Percentiles rank a stretch among this genome's conserved stretches.
These are phyloP conservation scores for Kryptolebias marmoratus DNA, from an alignment of 2,113 vertebrate species.

Conservation along the genomic window DNA sequence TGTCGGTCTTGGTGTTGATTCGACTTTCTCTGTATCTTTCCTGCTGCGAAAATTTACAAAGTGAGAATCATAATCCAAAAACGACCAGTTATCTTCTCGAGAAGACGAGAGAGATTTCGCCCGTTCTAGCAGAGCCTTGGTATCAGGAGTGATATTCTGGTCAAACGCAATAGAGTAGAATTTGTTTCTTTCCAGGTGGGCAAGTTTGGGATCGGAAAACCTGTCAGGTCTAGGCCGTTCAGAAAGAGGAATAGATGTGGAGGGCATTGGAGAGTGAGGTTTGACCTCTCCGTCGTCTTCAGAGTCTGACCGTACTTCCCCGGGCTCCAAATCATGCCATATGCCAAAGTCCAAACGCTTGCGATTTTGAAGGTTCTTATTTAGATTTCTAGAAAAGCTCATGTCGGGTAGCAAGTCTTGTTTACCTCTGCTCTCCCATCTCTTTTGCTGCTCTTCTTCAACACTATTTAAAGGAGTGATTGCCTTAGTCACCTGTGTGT, in stretches of 20 bases:
- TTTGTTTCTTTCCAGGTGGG: slow-evolving; percentile 92
- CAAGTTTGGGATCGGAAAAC: slow-evolving; percentile 89
- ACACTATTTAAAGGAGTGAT: slow-evolving; percentile 82
- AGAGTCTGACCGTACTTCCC: slow-evolving; percentile 94
- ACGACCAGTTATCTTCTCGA: slow-evolving; percentile 98
- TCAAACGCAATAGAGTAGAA: slow-evolving; percentile 96
- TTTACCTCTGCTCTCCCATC: slow-evolving; percentile 90
- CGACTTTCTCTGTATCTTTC: slow-evolving; percentile 97
- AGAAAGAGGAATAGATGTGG: slow-evolving; percentile 88
- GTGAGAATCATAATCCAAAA: slow-evolving; percentile 93
- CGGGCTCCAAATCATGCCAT: slow-evolving; percentile 93
- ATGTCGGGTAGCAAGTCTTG: slow-evolving; percentile 87
- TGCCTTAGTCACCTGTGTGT: slow-evolving; percentile 87
- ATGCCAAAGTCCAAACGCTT: slow-evolving; percentile 84
- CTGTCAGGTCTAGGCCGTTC: slow-evolving; percentile 91
- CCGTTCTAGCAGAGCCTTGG: slow-evolving; percentile 95
- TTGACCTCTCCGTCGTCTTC: slow-evolving; percentile 93
- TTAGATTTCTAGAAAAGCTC: slow-evolving; percentile 85
- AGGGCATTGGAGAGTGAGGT: slow-evolving; percentile 87
- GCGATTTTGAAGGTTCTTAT: slow-evolving; percentile 89
- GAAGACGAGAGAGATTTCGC: slow-evolving; percentile 97
- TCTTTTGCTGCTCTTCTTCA: slow-evolving; percentile 88
- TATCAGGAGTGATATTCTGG: slow-evolving; percentile 97
- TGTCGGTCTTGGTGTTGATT: slow-evolving; percentile 91
- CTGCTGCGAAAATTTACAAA: slow-evolving; percentile 93